Percentiles rank a stretch among this genome's conserved stretches.
These are phyloP conservation scores for Trichoplusia ni DNA, from an alignment of 1,140 invertebrate genomes.

Conservation along the genomic window DNA sequence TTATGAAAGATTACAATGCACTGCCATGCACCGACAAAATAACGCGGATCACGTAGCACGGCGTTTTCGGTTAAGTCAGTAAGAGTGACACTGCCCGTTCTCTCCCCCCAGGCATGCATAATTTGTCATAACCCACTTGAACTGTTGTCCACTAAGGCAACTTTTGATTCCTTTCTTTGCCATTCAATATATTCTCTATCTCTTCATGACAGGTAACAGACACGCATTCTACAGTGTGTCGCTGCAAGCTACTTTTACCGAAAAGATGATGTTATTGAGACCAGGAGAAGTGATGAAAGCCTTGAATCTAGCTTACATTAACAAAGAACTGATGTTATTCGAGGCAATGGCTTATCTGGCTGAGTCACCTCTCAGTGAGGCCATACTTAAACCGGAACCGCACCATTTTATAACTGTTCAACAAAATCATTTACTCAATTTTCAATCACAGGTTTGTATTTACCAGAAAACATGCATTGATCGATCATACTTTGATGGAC, in stretches of 20 bases:
- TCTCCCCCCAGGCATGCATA: no score
- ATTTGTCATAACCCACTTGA: no score
- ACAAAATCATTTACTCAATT: slow-evolving; percentile 17
- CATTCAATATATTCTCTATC: no score
- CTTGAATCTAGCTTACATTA: slow-evolving; percentile 59
- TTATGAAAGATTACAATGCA: no score
- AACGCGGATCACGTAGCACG: no score
- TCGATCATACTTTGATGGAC: no score
- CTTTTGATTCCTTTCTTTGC: no score
- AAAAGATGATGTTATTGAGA: slow-evolving; percentile 54
- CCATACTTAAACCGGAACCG: slow-evolving; percentile 61
- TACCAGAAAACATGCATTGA: background rate
- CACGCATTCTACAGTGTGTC: slow-evolving; percentile 59
- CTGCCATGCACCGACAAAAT: no score
- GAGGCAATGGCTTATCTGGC: slow-evolving; percentile 69
- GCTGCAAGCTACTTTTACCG: slow-evolving; percentile 55
- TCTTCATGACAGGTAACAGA: slow-evolving; percentile 59
- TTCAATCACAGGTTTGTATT: slow-evolving; percentile 50
- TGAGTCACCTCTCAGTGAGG: slow-evolving; percentile 57
- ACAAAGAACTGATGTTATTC: slow-evolving; percentile 68
- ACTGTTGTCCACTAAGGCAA: no score
- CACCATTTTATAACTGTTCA: slow-evolving; percentile 46
- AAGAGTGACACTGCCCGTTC: no score
- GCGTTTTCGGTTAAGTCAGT: no score
- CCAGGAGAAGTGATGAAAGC: slow-evolving; percentile 54